Conservation (phyloP, 2,113 vertebrate genomes). For the Nestor notabilis region DNA sequence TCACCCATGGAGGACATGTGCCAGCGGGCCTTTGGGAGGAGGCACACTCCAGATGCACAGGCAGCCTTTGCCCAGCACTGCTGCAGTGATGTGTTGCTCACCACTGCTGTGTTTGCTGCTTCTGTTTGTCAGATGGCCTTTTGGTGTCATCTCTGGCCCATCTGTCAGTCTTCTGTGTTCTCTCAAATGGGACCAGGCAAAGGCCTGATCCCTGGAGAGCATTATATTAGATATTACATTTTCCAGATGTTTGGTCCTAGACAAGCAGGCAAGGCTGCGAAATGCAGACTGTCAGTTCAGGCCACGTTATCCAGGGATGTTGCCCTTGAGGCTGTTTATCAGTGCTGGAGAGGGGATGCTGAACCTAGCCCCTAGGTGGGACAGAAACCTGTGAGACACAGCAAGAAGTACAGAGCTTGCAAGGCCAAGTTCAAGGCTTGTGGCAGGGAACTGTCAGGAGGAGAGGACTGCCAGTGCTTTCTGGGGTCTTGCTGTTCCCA, state of each 20-base stretch:
- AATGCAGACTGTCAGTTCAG: background rate
- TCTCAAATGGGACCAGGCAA: background rate
- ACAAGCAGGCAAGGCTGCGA: background rate
- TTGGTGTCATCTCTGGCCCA: background rate
- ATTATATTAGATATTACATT: background rate
- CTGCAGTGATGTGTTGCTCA: background rate
- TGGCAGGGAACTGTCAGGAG: background rate
- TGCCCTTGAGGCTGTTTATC: background rate
- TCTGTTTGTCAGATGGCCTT: background rate
- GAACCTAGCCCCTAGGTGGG: background rate
- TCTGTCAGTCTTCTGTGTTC: background rate
- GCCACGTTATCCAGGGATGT: accelerated
- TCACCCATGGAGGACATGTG: background rate
- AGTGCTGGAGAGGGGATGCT: background rate
- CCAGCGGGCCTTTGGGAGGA: background rate
- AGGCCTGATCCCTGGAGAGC: background rate
- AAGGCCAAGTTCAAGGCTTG: background rate
- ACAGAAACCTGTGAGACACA: background rate
- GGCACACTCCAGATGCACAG: background rate
- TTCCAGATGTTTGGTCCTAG: slow-evolving; percentile 14
- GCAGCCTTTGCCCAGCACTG: background rate
- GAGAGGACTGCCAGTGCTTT: background rate
- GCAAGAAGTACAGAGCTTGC: background rate
- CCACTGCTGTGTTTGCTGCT: background rate
- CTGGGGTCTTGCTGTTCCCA: background rate